These are phyloP conservation scores for Magallana nippona DNA, from an alignment of 2,888 invertebrate species.

Conservation along the genomic window DNA sequence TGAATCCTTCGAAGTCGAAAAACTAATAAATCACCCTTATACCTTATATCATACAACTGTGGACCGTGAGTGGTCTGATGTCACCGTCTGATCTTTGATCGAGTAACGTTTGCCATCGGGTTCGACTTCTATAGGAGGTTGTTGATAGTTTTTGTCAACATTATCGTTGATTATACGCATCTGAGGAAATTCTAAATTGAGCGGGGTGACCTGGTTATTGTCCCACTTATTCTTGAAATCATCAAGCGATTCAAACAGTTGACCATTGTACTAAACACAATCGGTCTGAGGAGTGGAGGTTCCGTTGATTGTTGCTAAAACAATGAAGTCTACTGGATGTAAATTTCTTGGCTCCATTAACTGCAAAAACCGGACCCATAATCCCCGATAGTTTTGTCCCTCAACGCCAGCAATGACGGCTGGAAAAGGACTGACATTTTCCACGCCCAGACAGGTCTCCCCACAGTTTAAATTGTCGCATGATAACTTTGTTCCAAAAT, in stretches of 20 bases:
- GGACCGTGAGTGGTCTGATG: conserved; percentile 69
- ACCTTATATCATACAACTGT: conserved; percentile 68
- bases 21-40: conserved; percentile 64
- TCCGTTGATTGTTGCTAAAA: conserved; percentile 59
- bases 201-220: conserved; percentile 43
- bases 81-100: conserved; percentile 65
- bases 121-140: conserved; percentile 65
- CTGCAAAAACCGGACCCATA: conserved; percentile 63
- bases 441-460: conserved; percentile 34
- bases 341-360: conserved; percentile 60
- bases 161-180: conserved; percentile 53
- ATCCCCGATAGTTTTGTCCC: conserved; percentile 51
- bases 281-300: conserved; percentile 48
- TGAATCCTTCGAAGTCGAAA: conserved; percentile 67
- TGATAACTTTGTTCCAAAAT: conserved; percentile 62
- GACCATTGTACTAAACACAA: conserved; percentile 61
- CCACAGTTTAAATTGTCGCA: conserved; percentile 50
- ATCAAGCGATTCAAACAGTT: conserved; percentile 56
- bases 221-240: conserved; percentile 56
- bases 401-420: conserved; percentile 53
- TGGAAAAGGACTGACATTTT: conserved; percentile 56
- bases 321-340: conserved; percentile 66
- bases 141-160: conserved; percentile 53
- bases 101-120: conserved; percentile 73
- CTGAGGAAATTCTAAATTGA: conserved; percentile 46